phyloP scores from a whole-genome alignment of 53 echinoderm and acorn worm species.

The Henricia sp. region DNA sequence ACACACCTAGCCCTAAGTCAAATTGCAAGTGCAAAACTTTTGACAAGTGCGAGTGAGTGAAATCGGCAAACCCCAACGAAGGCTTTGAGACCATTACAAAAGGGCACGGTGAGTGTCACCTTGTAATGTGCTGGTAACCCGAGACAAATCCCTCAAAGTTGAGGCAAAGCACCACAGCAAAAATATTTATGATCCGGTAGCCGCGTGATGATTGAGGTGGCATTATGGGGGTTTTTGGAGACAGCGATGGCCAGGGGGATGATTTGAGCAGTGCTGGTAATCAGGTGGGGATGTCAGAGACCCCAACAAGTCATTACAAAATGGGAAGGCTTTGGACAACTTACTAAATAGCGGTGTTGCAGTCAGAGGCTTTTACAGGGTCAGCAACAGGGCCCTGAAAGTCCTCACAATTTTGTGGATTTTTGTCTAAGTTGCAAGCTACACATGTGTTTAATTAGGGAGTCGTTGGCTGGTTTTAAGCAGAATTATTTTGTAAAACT shows the following conservation, averaged over 20 bases:
- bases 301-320: slow-evolving; percentile 48
- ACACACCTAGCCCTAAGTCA: slow-evolving; percentile 4
- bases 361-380: no score
- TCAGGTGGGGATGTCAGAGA: background rate
- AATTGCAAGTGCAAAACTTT: background rate
- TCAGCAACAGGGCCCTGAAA: no score
- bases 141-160: slow-evolving; percentile 64
- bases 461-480: no score
- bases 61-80: background rate
- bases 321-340: background rate
- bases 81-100: slow-evolving; percentile 47
- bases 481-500: no score
- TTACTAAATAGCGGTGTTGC: no score
- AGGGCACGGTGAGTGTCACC: slow-evolving; percentile 46
- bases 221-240: slow-evolving; percentile 50
- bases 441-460: no score
- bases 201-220: slow-evolving; percentile 48
- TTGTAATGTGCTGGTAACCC: slow-evolving; percentile 58
- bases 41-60: slow-evolving; percentile 1
- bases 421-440: no score
- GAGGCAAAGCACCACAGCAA: slow-evolving; percentile 62
- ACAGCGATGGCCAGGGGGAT: slow-evolving; percentile 41
- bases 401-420: no score
- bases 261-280: background rate
- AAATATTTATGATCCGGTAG: slow-evolving; percentile 67